These are phyloP conservation scores for Aplysina aerophoba DNA, from an alignment of 37 sponge, comb jelly and placozoan genomes.

Conservation along the genomic window DNA sequence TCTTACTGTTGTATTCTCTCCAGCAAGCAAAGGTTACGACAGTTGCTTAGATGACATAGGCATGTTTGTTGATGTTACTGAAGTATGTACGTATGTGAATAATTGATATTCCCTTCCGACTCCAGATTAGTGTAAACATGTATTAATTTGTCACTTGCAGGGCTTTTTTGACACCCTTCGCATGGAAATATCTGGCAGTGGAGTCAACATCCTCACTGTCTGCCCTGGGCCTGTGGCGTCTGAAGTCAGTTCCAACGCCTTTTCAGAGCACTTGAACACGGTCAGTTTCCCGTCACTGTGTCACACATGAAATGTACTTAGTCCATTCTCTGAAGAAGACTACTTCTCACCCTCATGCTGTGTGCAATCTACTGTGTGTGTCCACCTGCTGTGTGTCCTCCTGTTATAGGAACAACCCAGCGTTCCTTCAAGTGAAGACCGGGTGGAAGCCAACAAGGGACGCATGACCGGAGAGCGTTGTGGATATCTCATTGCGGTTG, in stretches of 20 bases:
- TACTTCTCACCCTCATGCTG: background rate
- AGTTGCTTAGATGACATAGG: too few species aligned
- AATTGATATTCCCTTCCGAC: background rate
- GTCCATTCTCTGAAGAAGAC: too few species aligned
- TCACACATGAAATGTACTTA: background rate
- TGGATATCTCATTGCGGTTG: conserved; percentile 79
- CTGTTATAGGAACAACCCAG: background rate
- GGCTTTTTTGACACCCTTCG: conserved; percentile 88
- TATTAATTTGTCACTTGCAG: conserved; percentile 31
- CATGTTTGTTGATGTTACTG: too few species aligned
- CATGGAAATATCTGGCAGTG: conserved; percentile 76
- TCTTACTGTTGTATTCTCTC: too few species aligned
- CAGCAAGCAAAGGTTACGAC: too few species aligned
- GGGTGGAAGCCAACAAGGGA: background rate
- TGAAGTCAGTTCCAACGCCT: background rate
- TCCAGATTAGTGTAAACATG: background rate
- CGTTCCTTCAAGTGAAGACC: background rate
- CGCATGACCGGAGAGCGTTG: conserved; percentile 68
- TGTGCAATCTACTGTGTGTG: too few species aligned
- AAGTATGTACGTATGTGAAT: too few species aligned
- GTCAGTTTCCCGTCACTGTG: background rate
- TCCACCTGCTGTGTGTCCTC: background rate
- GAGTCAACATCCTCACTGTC: conserved; percentile 62
- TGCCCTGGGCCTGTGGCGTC: conserved; percentile 93
- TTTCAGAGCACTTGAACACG: background rate